phyloP scores from a whole-genome alignment of 2,113 vertebrate genomes.

The Hippocampus zosterae region DNA sequence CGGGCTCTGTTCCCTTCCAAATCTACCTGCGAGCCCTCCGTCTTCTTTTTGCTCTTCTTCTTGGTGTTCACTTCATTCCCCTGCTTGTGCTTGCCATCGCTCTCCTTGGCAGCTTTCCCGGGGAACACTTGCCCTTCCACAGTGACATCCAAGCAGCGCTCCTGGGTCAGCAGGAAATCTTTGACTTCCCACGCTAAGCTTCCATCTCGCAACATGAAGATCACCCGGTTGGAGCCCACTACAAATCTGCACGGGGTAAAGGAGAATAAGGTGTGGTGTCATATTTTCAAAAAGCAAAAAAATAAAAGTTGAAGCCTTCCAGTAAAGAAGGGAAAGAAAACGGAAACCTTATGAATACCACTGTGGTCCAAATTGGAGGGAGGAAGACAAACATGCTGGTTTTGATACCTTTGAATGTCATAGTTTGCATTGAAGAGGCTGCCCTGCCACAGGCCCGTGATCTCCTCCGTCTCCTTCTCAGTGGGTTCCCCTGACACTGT shows the following conservation, averaged over 20 bases:
- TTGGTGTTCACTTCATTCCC: constrained; percentile 74
- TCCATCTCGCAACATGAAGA: constrained; percentile 96
- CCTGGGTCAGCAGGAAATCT: constrained; percentile 87
- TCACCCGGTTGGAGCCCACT: constrained; percentile 92
- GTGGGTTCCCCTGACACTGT: constrained; percentile 86
- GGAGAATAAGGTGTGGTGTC: not conserved
- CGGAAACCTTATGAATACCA: not conserved
- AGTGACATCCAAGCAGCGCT: constrained; percentile 88
- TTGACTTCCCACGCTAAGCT: constrained; percentile 95
- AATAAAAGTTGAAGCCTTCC: no score
- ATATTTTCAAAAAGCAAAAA: no score
- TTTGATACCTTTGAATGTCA: constrained; percentile 85
- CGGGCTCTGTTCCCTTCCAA: constrained; percentile 74
- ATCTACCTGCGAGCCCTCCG: constrained; percentile 39
- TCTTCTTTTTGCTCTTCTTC: constrained; percentile 76
- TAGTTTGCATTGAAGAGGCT: constrained; percentile 97
- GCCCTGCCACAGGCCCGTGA: constrained; percentile 94
- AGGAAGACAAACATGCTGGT: not conserved
- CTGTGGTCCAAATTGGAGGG: not conserved
- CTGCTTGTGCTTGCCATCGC: constrained; percentile 50
- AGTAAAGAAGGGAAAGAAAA: no score
- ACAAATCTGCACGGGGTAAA: constrained; percentile 78
- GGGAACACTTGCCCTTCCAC: constrained; percentile 95
- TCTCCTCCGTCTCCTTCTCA: constrained; percentile 91
- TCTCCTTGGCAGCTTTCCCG: constrained; percentile 76